These are phyloP conservation scores for Drosophila sechellia DNA, from an alignment of 1,140 invertebrate genomes.

Conservation along the genomic window DNA sequence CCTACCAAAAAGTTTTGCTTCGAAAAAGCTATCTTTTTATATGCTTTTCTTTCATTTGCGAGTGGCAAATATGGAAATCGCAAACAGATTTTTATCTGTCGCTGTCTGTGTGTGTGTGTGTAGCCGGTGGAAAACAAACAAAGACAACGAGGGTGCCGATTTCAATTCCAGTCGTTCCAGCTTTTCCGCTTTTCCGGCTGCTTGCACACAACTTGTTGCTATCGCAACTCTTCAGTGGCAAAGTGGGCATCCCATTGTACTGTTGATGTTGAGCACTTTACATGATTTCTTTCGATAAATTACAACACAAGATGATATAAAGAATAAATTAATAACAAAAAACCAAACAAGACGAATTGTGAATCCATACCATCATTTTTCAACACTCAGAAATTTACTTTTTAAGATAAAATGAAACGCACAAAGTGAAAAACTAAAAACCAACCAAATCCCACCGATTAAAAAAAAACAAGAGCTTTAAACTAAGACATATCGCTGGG, in stretches of 20 bases:
- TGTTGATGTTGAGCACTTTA: slow-evolving; percentile 1
- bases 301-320: neutral
- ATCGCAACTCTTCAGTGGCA: slow-evolving; percentile 42
- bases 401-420: slow-evolving; percentile 26
- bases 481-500: slow-evolving; percentile 2
- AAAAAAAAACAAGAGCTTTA: slow-evolving; percentile 13
- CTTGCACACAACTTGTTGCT: slow-evolving; percentile 37
- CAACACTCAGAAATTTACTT: neutral
- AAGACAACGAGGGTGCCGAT: slow-evolving; percentile 23
- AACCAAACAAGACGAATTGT: neutral
- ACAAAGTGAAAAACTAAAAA: slow-evolving; percentile 19
- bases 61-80: slow-evolving; percentile 39
- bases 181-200: slow-evolving; percentile 11
- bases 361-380: neutral
- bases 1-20: neutral
- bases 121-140: slow-evolving; percentile 26
- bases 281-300: neutral
- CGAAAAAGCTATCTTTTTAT: neutral
- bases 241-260: slow-evolving; percentile 14
- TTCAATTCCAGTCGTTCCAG: slow-evolving; percentile 40
- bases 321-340: neutral
- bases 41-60: neutral
- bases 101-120: slow-evolving; percentile 18
- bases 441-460: slow-evolving; percentile 37
- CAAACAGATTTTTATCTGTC: slow-evolving; percentile 61